Evolutionary conservation across 2,113 vertebrate species (phyloP).

Genomic region (Halichoerus grypus): DNA sequence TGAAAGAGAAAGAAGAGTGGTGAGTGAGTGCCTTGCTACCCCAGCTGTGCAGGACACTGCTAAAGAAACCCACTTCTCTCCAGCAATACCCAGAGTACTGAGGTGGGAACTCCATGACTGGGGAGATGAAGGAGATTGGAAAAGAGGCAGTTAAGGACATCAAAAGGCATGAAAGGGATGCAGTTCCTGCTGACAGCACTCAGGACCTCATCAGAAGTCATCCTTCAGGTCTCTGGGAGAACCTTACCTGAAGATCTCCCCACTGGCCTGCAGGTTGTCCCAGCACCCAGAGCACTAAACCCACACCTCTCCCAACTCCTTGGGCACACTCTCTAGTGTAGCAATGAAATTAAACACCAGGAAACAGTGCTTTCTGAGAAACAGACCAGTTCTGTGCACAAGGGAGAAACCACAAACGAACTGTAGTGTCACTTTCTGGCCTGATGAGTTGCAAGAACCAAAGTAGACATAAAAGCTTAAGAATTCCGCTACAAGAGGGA

Average conservation of each 20-base stretch:
- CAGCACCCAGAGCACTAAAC: neutral
- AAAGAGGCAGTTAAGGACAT: neutral
- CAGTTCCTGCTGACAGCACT: neutral
- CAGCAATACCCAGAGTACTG: neutral
- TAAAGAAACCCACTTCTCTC: neutral
- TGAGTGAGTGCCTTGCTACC: neutral
- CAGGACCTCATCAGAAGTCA: neutral
- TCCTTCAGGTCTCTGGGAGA: neutral
- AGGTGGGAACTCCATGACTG: neutral
- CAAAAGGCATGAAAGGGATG: neutral
- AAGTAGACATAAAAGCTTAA: neutral
- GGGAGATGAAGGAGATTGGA: fast-evolving
- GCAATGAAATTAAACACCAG: neutral
- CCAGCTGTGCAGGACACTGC: neutral
- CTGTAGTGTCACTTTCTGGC: neutral
- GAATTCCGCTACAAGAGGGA: constrained; percentile 23
- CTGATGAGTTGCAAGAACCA: neutral
- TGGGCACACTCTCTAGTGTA: neutral
- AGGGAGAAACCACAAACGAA: neutral
- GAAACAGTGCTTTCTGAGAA: neutral
- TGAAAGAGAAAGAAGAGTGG: neutral
- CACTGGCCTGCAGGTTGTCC: neutral
- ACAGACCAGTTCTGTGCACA: neutral
- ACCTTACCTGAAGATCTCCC: neutral
- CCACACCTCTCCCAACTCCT: no score